Evolutionary conservation across 2,888 invertebrate species (phyloP).

Genomic region (Eupithecia inturbata): DNA sequence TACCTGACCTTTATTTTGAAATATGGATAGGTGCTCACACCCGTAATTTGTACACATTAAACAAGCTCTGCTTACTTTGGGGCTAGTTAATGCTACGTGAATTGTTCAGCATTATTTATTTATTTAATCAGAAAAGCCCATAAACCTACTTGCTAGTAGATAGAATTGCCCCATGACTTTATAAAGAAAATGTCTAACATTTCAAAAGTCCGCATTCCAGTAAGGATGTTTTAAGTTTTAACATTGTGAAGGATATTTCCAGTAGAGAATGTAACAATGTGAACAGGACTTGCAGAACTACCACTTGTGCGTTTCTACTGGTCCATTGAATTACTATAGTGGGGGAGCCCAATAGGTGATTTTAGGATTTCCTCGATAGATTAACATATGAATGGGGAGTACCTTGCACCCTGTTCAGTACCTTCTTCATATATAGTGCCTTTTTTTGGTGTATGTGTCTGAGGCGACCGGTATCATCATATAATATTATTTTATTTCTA

Average conservation of each 20-base stretch:
- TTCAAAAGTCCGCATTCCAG: slow-evolving; percentile 9
- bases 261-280: background rate
- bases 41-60: background rate
- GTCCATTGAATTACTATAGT: background rate
- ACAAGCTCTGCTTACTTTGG: too few relatives aligned
- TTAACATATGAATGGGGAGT: too few relatives aligned
- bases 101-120: background rate
- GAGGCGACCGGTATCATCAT: too few relatives aligned
- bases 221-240: slow-evolving; percentile 6
- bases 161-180: background rate
- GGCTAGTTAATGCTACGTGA: too few relatives aligned
- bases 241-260: slow-evolving; percentile 12
- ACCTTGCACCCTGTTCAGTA: too few relatives aligned
- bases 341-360: too few relatives aligned
- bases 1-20: background rate
- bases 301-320: background rate
- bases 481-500: too few relatives aligned
- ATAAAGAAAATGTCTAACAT: slow-evolving; percentile 1
- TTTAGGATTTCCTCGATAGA: too few relatives aligned
- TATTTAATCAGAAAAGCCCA: background rate
- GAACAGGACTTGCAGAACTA: background rate
- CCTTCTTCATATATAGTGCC: too few relatives aligned
- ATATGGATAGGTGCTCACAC: background rate
- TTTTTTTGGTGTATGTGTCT: too few relatives aligned
- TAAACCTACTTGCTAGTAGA: background rate